Conservation (phyloP, 2,113 vertebrate genomes). For the Phocoena sinus region DNA sequence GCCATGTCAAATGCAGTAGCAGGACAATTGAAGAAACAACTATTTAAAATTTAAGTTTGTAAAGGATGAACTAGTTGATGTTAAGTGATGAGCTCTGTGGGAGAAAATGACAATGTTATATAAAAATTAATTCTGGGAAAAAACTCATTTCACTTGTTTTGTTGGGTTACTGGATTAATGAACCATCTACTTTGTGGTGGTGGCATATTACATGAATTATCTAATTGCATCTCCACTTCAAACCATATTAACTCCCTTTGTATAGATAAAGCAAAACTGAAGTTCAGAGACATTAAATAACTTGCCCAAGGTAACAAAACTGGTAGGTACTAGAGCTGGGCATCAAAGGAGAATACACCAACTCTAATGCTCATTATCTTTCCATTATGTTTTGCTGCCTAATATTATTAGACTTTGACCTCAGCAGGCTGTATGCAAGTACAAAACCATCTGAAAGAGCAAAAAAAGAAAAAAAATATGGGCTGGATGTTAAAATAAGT, state of each 20-base stretch:
- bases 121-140: not conserved
- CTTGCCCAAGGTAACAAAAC: not conserved
- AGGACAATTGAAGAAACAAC: not conserved
- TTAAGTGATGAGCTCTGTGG: not conserved
- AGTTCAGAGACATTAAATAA: not conserved
- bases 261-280: not conserved
- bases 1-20: not conserved
- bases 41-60: not conserved
- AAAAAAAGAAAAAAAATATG: not conserved
- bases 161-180: not conserved
- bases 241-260: not conserved
- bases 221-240: not conserved
- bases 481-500: not conserved
- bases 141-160: not conserved
- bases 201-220: not conserved
- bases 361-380: not conserved
- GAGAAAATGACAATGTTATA: not conserved
- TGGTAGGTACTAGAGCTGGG: not conserved
- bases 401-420: not conserved
- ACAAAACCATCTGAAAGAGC: not conserved
- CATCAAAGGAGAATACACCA: not conserved
- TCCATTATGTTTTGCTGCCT: not conserved
- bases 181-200: not conserved
- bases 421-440: not conserved
- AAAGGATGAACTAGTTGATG: not conserved